These are phyloP conservation scores for Troides helena DNA, from an alignment of 2,888 invertebrate species.

Conservation along the genomic window DNA sequence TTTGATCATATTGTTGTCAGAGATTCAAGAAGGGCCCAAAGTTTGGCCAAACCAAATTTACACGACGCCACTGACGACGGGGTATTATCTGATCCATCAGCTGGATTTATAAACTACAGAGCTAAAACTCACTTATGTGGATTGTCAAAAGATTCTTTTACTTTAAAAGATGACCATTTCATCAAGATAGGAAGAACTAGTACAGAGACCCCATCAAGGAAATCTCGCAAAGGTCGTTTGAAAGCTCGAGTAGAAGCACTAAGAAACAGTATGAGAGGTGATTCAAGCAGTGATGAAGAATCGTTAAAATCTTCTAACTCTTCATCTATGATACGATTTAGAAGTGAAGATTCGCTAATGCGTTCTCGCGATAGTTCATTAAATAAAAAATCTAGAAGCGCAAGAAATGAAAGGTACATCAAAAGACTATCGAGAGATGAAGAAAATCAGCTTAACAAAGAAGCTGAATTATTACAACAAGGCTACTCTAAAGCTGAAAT, in stretches of 20 bases:
- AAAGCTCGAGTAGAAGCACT: conserved; percentile 85
- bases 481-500: conserved; percentile 76
- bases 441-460: conserved; percentile 78
- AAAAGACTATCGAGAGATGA: conserved; percentile 87
- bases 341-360: conserved; percentile 85
- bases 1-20: conserved; percentile 85
- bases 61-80: conserved; percentile 73
- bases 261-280: conserved; percentile 81
- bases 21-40: conserved; percentile 75
- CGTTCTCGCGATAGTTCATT: conserved; percentile 80
- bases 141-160: conserved; percentile 64
- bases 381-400: conserved; percentile 84
- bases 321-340: conserved; percentile 83
- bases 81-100: conserved; percentile 81
- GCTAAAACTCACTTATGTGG: conserved; percentile 59
- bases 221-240: conserved; percentile 79
- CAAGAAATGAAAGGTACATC: conserved; percentile 89
- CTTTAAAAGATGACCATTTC: conserved; percentile 60
- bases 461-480: conserved; percentile 75
- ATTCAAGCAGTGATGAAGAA: conserved; percentile 87
- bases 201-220: conserved; percentile 76
- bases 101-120: conserved; percentile 71
- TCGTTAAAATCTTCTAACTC: conserved; percentile 83
- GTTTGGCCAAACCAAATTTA: conserved; percentile 64
- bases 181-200: conserved; percentile 68